Base-by-base conservation (phyloP, 2,113 vertebrate species). In the Bos indicus region DNA sequence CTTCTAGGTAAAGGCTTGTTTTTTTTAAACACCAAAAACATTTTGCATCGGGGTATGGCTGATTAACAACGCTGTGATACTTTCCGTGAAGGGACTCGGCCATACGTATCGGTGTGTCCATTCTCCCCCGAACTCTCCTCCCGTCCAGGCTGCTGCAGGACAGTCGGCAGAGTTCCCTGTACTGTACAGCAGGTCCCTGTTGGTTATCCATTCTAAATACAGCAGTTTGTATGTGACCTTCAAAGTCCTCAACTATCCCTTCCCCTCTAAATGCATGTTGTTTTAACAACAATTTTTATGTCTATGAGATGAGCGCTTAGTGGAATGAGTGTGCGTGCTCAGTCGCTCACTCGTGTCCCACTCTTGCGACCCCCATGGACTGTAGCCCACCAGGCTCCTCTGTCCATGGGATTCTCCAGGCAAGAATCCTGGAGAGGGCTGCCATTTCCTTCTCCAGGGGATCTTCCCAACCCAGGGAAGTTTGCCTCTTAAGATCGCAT, bases 101-200 rank as follows among this genome's bases (percentile, higher is more conserved):
- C 71, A 7, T 6, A 7, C n/a, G 2, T 2, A 25, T 5, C 33
- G 3, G 6, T 3, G 36, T 14, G 15, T 26, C 36, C 71, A 14
- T 3, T 7, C 71, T 77, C 71, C 71, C 71, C 11, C 21, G 26
- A 1, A 43, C 71, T 13, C 71, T 13, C 21, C 71, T 43, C 36
- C 11, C 36, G 7, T 14, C 23, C 71, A 43, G 71, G 23, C 11
- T 0, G 71, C 36, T 3, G 12, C 12, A 0, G 0, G 40, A 74
- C 67, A 7, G 36, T 3, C 0, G 10, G 36, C 71, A 13, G 19
- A 40, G 21, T 3, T 14, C 71, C 36, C 36, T 3, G 67, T 2
- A 21, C 21, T 7, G 11, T 1, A 2, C 12, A 3, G 36, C 23
- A 7, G 23, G 36, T 2, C 40, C 40, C 6, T 26, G 71, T 14